Conservation (phyloP, 2,888 invertebrate genomes). For the Macrophya annulata region DNA sequence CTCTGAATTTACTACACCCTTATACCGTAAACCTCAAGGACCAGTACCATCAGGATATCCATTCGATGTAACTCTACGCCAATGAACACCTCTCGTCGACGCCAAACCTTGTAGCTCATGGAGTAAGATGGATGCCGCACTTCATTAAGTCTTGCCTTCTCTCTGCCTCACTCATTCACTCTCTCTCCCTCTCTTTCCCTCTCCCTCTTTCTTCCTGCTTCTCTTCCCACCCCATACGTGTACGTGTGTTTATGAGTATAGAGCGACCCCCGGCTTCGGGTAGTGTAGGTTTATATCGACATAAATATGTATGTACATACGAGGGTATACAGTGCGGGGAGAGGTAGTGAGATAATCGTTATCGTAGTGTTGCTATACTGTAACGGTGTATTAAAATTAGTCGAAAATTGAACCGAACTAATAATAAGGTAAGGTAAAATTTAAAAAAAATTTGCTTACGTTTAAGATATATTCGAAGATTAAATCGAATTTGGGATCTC, state of each 20-base stretch:
- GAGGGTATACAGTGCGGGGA: background rate
- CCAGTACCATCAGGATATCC: constrained; percentile 18
- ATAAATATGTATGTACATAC: background rate
- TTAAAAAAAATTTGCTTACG: constrained; percentile 2
- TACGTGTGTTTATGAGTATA: background rate
- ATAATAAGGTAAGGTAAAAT: background rate
- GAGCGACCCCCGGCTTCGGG: background rate
- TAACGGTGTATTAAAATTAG: background rate
- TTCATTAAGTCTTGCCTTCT: constrained; percentile 69
- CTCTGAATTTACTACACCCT: background rate
- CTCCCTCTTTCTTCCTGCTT: background rate
- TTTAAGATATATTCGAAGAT: constrained; percentile 11
- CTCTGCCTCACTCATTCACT: constrained; percentile 57
- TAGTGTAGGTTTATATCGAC: background rate
- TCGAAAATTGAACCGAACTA: background rate
- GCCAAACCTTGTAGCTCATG: constrained; percentile 59
- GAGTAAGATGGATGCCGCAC: constrained; percentile 73
- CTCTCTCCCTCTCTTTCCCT: constrained; percentile 36
- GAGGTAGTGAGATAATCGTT: background rate
- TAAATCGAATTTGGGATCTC: constrained; percentile 16
- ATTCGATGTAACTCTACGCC: constrained; percentile 55
- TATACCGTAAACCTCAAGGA: background rate
- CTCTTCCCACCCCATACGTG: background rate
- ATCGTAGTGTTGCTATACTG: background rate
- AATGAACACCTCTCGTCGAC: constrained; percentile 59